Base-by-base conservation (phyloP, 2,113 vertebrate genomes). In the Gymnocephalus cernua region DNA sequence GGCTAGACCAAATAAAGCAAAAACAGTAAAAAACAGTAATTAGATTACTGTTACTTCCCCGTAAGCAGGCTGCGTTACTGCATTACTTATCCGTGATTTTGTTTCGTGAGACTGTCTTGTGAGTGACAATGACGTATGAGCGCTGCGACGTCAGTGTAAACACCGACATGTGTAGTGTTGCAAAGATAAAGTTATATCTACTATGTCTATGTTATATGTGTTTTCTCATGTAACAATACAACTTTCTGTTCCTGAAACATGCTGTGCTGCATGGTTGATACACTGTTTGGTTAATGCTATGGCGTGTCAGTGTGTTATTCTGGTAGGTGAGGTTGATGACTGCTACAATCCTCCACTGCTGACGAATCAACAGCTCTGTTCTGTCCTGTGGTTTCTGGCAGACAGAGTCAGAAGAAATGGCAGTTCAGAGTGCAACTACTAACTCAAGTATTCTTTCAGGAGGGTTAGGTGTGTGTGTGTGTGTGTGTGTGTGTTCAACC, bases 391-490 rank as follows among this genome's bases (percentile, higher is more conserved):
- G 71, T 74, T 77, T 61, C 69, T 75, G 61, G 74, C 56, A 27
- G 15, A 57, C 64, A 51, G 51, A 67, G 41, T 53, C 41, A 48
- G 35, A 82, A 87, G 72, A 75, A 67, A 73, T 35, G 54, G 76
- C 88, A 84, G 59, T 48, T 74, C 72, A 85, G 71, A 74, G 72
- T 21, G 51, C 54, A 80, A 58, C 71, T 38, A 16, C 63, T 74
- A 35, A 38, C 72, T 65, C 58, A 59, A 84, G 65, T 83, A 59
- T 77, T 80, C 77, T 53, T 69, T 54, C 78, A 77, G 59, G 74
- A 75, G 38, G 38, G 38, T 41, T 41, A 41, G 38, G 65, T 45
- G 68, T 64, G 79, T 63, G 35, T 53, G 70, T 56, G 54, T 23
- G 65, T 57, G 51, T 61, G 80, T 50, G 51, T 62, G 67, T 32